Evolutionary conservation across 2,113 vertebrate species (phyloP), one percentile per base, ranked within the genome.

Genomic region (Oncorhynchus keta): DNA sequence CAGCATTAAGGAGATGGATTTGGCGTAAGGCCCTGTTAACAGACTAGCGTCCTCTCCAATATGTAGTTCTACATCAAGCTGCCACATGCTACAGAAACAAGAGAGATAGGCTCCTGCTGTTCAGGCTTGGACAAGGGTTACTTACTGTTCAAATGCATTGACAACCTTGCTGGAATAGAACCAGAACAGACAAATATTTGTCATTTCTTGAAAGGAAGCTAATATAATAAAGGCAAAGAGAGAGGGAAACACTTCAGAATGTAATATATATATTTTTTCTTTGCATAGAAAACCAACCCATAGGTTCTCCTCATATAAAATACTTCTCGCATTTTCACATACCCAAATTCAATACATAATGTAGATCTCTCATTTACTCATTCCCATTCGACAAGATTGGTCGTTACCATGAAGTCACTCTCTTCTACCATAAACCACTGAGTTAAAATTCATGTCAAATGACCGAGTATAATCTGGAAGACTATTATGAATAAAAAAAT

Each of bases 291-390:
- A 73, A 70, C 30, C 4, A 72, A 77, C 67, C 71, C 72, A 78
- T 76, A 72, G 68, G 73, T 73, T 74, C 64, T 66, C 70, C 75
- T 78, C 71, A n/a, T 74, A 74, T 79, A 73, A 77, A 45, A 45
- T 45, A 30, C 2, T 8, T 39, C 5, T 35, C 16, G 2, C 26
- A 49, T 62, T 74, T 69, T 35, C 13, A 73, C n/a, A 24, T 73
- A 73, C 20, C 20, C 39, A 74, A 45, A 24, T 64, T 55, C 24
- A 72, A 78, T 73, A 68, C 49, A 20, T 57, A n/a, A 66, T 48
- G 35, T 55, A 7, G 26, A 67, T 67, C 30, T 16, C 12, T 2
- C 24, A 67, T 55, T 67, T 32, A 3, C 8, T 45, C 13, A n/a
- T 32, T 32, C 18, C 30, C 20, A 68, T 35, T 68, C 18, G 9